Base-by-base conservation (phyloP, 2,113 vertebrate genomes). In the Ictidomys tridecemlineatus region DNA sequence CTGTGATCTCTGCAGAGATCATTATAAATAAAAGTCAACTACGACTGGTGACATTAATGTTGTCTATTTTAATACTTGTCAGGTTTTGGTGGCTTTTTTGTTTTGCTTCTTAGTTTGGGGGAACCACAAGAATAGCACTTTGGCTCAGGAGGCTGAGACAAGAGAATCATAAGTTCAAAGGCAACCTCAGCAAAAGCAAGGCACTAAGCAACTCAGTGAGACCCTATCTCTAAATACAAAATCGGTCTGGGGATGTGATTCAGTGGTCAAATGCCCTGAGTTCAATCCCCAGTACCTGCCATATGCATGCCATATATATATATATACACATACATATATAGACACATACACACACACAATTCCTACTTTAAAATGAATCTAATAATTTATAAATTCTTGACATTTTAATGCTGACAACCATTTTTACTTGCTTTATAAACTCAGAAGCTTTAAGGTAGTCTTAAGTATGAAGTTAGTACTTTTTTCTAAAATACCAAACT, bases 361-460 rank as follows among this genome's bases (percentile, higher is more conserved):
- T 61, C 16, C 67, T 58, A 34, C n/a, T 80, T 65, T 14, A 90
- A 79, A 37, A 51, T 48, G 69, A 5, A 79, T 14, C 42, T 48
- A 53, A 18, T 42, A 34, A 45, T 77, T 48, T 92, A 37, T 48
- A 74, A 78, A 89, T 73, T 80, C 34, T 88, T 88, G 88, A 73
- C 45, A 82, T 89, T 85, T 76, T 82, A 89, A 67, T 84, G 48
- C 89, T 91, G 45, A 58, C 32, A 85, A 32, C 45, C 84, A 28
- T 70, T 94, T 76, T 73, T 73, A 85, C 72, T 85, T 84, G 12
- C 48, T 95, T 96, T 30, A 82, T 65, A 77, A 97, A 80, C 42
- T 85, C 72, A 89, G 5, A 82, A 79, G 32, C 39, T 92, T 14
- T 89, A 88, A 83, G 48, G 5, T 32, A 82, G 90, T 76, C 34